Evolutionary conservation across 2,797 vertebrate species (phyloP).

Genomic region (Potorous gilbertii): DNA sequence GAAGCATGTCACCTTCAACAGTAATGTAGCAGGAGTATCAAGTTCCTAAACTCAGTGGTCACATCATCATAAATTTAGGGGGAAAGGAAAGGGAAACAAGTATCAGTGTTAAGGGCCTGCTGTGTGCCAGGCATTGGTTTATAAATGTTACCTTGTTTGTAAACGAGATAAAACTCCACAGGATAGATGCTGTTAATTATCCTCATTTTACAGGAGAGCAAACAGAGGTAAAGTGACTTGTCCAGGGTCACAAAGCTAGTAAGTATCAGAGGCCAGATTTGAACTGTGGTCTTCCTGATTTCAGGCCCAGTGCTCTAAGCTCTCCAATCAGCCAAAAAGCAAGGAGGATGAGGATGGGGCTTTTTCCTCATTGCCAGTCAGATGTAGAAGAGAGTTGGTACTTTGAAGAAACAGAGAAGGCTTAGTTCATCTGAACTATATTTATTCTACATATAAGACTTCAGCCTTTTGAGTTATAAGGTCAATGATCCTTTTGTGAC

Average conservation of each 20-base stretch:
- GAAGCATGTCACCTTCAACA: background rate
- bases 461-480: constrained; percentile 28
- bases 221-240: background rate
- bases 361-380: constrained; percentile 37
- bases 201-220: background rate
- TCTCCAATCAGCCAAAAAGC: background rate
- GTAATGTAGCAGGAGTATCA: constrained; percentile 10
- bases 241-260: background rate
- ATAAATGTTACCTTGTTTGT: background rate
- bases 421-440: constrained; percentile 32
- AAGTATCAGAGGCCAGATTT: background rate
- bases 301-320: background rate
- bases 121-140: background rate
- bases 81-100: background rate
- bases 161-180: background rate
- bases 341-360: background rate
- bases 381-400: constrained; percentile 21
- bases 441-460: constrained; percentile 37
- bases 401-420: background rate
- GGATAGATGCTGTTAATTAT: background rate
- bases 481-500: constrained; percentile 34
- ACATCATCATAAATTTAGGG: background rate
- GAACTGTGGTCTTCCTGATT: background rate
- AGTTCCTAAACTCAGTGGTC: constrained; percentile 33
- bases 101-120: background rate